Base-by-base conservation (phyloP, 2,888 invertebrate genomes). In the Trichogramma evanescens region DNA sequence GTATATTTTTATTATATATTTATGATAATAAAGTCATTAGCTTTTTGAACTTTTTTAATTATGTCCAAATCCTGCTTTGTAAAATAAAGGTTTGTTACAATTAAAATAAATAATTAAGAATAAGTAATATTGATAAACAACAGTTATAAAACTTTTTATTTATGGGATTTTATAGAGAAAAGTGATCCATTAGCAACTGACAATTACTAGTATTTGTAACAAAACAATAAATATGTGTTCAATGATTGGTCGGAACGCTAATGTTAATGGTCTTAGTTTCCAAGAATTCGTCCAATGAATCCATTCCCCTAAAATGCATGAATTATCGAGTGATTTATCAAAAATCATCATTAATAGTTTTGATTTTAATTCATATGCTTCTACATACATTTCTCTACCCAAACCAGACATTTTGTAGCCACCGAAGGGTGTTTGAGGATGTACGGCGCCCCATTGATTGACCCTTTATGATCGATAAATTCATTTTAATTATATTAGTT, bases 371-470 rank as follows among this genome's bases (percentile, higher is more conserved):
- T 13, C 9, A 54, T 2, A 44, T 40, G 10, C 10, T 5, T 46
- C 6, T 54, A 63, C 66, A 68, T 61, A 71, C 71, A 69, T 43
- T 78, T 93, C 93, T 63, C 91, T 84, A 39, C 93, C 93, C 69
- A 89, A 83, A 54, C 93, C 93, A 38, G 92, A 92, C 70, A 87
- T 85, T 74, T 91, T 93, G 79, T 86, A 93, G 13, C 93, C 93
- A 55, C 93, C 93, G 75, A 93, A 93, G 6, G 93, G 92, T 39
- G 88, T 85, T 74, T 91, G 90, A 2, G 86, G 80, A 3, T 80
- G 74, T 0, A 86, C 80, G 49, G 82, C 81, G 67, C 86, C 85
- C 71, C 87, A 89, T 49, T 86, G 85, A 76, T 89, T 90, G 9
- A 89, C 83, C 88, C 88, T 88, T 50, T 56, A 45, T 43, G 13